Percentiles rank a stretch among this genome's conserved stretches.
Conservation (phyloP, 2,888 invertebrate species). For the Piscicola geometra region DNA sequence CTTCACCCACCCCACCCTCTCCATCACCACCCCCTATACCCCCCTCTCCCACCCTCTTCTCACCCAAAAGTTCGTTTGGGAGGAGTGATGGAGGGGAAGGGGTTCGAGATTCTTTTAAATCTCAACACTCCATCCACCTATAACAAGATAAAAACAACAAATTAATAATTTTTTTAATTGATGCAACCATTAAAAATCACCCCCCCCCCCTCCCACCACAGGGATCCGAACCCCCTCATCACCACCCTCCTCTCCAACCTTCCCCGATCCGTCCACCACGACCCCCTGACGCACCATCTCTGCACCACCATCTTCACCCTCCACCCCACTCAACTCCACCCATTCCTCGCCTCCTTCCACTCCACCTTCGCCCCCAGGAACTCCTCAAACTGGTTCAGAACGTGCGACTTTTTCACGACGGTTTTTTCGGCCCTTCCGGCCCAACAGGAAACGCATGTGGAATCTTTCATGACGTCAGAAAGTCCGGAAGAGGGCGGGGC, state of each 20-base stretch:
- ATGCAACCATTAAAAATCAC: too few relatives aligned
- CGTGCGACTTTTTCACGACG: slow-evolving; percentile 7
- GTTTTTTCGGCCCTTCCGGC: neutral
- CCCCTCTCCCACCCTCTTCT: neutral
- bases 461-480: neutral
- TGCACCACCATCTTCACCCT: slow-evolving; percentile 20
- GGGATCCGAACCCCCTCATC: slow-evolving; percentile 20
- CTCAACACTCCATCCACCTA: too few relatives aligned
- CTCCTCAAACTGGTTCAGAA: slow-evolving; percentile 13
- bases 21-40: neutral
- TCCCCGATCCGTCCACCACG: slow-evolving; percentile 13
- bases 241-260: slow-evolving; percentile 11
- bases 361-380: neutral
- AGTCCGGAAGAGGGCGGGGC: neutral
- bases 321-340: neutral
- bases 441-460: neutral
- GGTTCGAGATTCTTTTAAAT: too few relatives aligned
- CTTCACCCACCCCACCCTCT: neutral
- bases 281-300: slow-evolving; percentile 2
- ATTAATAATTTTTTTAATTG: too few relatives aligned
- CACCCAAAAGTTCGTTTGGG: neutral
- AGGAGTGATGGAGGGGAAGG: neutral
- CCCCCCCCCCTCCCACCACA: too few relatives aligned
- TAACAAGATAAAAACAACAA: too few relatives aligned
- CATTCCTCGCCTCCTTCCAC: slow-evolving; percentile 10